Base-by-base conservation (phyloP, 30 jellyfish, hydroid and myxozoan species). In the Hydractinia echinata region DNA sequence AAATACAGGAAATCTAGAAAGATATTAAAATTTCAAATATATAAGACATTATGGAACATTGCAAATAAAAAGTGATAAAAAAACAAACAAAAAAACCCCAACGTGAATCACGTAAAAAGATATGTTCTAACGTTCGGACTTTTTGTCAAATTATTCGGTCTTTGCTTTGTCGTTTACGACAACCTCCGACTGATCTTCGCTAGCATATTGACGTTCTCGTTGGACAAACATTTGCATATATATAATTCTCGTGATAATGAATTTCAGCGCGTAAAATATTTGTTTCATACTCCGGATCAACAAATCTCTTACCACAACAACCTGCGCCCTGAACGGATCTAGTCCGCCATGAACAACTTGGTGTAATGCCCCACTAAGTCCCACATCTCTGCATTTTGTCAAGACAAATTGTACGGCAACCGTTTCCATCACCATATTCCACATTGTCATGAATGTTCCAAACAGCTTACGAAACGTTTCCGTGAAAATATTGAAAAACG, bases 281-380 rank as follows among this genome's bases (percentile, higher is more conserved):
- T 80, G 70, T 71, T 87, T 82, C 14, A 87, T 61, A 71, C 99
- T 87, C 69, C 86, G 84, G 81, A 79, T 72, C 16, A 87, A 66
- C 76, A 93, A 60, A 77, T 87, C 95, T 51, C 93, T 54, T 21
- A 93, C 62, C 56, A 93, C 96, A 76, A 84, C 73, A 51, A 93
- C 89, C 76, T 93, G 99, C 0, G 99, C 96, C 66, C 83, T 88
- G 68, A 93, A 44, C 9, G 99, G 99, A 82, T 93, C 99, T 30
- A 93, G 73, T 60, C 86, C 89, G 0, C 96, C 96, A 78, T 93
- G 95, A 39, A 79, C 73, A 10, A 88, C 90, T 85, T 93, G 96
- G 53, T 82, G 83, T 50, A 88, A 39, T 5, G 88, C 52, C 66
- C 76, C 79, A 50, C 18, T 39, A 8, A 55, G 39, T 8, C 84